These are phyloP conservation scores for Anas bahamensis DNA, from an alignment of 2,797 vertebrate genomes.

Conservation along the genomic window DNA sequence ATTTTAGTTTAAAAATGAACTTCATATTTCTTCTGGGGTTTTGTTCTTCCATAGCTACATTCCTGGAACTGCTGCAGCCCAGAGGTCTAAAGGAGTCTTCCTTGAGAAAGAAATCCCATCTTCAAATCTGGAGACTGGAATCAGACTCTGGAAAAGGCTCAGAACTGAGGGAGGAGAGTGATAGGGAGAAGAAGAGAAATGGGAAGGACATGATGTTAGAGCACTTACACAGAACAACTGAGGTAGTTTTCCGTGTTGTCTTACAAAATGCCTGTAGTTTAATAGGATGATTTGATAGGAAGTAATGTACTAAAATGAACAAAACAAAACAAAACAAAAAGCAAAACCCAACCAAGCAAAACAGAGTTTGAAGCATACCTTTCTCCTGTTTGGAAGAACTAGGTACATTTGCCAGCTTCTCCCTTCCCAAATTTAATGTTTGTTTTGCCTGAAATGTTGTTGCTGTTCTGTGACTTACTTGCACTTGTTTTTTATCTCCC, in stretches of 20 bases:
- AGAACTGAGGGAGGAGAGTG: background rate
- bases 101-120: background rate
- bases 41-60: slow-evolving; percentile 9
- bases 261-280: background rate
- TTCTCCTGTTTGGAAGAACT: background rate
- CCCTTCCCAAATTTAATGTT: background rate
- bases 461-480: background rate
- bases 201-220: background rate
- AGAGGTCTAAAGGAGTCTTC: slow-evolving; percentile 23
- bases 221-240: background rate
- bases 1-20: slow-evolving; percentile 46
- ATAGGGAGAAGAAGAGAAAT: background rate
- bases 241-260: no score
- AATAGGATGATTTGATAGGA: background rate
- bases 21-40: slow-evolving; percentile 56
- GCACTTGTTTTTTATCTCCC: background rate
- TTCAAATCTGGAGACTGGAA: background rate
- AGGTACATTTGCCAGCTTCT: background rate
- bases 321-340: background rate
- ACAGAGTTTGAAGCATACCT: background rate
- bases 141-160: background rate
- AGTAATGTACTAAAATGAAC: background rate
- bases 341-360: background rate
- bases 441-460: background rate
- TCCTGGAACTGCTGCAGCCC: slow-evolving; percentile 18